Evolutionary conservation across 92 coral and sea anemone genomes (phyloP).

Genomic region (Actinernus sp.): DNA sequence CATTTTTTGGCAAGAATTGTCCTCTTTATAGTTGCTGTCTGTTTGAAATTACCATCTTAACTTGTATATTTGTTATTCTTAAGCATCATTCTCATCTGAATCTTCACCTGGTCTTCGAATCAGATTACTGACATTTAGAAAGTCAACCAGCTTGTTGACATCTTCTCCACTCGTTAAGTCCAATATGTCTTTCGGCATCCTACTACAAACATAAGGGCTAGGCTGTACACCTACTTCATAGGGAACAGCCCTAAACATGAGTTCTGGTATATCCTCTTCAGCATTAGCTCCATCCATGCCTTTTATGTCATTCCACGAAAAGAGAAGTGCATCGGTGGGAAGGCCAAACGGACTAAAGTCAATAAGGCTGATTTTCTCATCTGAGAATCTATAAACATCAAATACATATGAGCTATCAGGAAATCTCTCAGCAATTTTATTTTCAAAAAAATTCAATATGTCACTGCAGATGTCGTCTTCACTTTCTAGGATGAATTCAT

Average conservation of each 20-base stretch:
- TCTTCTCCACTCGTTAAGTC: slow-evolving; percentile 85
- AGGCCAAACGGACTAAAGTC: slow-evolving; percentile 95
- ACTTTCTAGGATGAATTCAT: slow-evolving; percentile 77
- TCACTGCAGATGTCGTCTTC: slow-evolving; percentile 78
- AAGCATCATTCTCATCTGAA: slow-evolving; percentile 40
- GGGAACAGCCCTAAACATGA: slow-evolving; percentile 78
- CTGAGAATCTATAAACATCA: slow-evolving; percentile 84
- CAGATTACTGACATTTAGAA: slow-evolving; percentile 72
- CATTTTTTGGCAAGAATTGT: too few species aligned
- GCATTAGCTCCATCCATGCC: slow-evolving; percentile 23
- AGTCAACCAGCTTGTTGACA: slow-evolving; percentile 93
- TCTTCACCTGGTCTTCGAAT: slow-evolving; percentile 67
- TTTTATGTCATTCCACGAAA: slow-evolving; percentile 85
- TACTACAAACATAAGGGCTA: slow-evolving; percentile 68
- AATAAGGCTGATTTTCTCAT: slow-evolving; percentile 59
- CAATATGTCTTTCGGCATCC: slow-evolving; percentile 80
- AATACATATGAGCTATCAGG: slow-evolving; percentile 88
- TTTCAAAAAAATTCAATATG: slow-evolving; percentile 70
- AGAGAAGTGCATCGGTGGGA: slow-evolving; percentile 84
- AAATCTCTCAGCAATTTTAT: slow-evolving; percentile 79
- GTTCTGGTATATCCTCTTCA: slow-evolving; percentile 57
- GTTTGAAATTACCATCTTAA: too few species aligned
- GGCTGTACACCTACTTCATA: slow-evolving; percentile 92
- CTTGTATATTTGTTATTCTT: too few species aligned
- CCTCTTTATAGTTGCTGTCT: too few species aligned